Percentiles rank a stretch among this genome's conserved stretches.
Evolutionary conservation across 2,888 invertebrate genomes (phyloP).

Genomic region (Ormia ochracea): DNA sequence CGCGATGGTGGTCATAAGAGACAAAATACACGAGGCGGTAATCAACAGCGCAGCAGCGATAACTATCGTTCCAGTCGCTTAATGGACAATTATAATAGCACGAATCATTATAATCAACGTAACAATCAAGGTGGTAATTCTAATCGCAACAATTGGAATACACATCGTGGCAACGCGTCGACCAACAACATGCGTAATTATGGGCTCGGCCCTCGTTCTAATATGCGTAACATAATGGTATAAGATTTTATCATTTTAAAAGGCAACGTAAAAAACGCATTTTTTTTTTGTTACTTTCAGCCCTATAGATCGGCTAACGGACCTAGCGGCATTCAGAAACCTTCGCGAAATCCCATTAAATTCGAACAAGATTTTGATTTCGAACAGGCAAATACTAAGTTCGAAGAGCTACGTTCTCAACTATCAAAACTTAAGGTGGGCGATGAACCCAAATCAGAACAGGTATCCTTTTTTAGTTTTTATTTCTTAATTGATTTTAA

Average conservation of each 20-base stretch:
- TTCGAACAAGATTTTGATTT: constrained; percentile 99
- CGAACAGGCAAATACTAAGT: constrained; percentile 98
- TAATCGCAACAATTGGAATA: constrained; percentile 73
- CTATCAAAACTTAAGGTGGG: constrained; percentile 89
- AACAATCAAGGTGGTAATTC: constrained; percentile 71
- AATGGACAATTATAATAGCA: constrained; percentile 72
- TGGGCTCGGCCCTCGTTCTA: constrained; percentile 73
- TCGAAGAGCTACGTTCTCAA: constrained; percentile 92
- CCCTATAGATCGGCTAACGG: constrained; percentile 76
- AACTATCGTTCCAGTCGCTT: constrained; percentile 74
- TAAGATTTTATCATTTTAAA: neutral
- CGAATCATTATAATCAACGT: constrained; percentile 73
- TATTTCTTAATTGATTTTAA: constrained; percentile 35
- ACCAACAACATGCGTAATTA: constrained; percentile 75
- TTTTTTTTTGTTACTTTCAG: constrained; percentile 61
- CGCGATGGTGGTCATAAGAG: constrained; percentile 75
- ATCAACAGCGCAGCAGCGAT: constrained; percentile 66
- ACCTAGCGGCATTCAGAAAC: constrained; percentile 77
- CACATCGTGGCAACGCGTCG: constrained; percentile 73
- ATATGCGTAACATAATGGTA: constrained; percentile 74
- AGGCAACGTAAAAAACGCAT: neutral
- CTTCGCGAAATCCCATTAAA: constrained; percentile 82
- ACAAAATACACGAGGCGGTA: constrained; percentile 68
- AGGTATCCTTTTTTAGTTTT: constrained; percentile 71
- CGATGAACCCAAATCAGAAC: constrained; percentile 78